phyloP scores from a whole-genome alignment of 2,113 vertebrate genomes.

The Oncorhynchus gorbuscha region DNA sequence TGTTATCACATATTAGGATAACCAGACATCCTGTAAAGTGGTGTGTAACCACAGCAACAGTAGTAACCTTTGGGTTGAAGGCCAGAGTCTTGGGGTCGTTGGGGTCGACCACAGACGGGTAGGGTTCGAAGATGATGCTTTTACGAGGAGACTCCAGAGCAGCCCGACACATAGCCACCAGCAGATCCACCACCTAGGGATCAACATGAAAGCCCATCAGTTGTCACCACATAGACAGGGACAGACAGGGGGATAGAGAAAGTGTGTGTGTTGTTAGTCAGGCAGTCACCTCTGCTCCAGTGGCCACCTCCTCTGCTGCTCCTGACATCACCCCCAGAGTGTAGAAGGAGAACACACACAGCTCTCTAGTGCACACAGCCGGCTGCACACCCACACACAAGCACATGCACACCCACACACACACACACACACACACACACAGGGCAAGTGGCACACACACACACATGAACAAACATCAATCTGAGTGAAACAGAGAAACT shows the following conservation, averaged over 20 bases:
- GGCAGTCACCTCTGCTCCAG: conserved; percentile 89
- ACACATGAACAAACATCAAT: background rate
- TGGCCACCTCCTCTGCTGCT: conserved; percentile 96
- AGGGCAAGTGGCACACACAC: background rate
- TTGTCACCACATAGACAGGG: background rate
- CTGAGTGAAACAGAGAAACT: background rate
- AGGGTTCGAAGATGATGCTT: conserved; percentile 99
- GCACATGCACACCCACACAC: background rate
- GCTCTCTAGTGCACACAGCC: conserved; percentile 94
- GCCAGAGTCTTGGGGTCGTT: conserved; percentile 97
- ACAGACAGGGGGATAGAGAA: background rate
- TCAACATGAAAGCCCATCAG: background rate
- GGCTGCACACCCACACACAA: conserved; percentile 71
- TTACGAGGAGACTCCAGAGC: conserved; percentile 96
- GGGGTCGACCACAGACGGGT: conserved; percentile 97
- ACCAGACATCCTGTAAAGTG: background rate
- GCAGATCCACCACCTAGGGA: conserved; percentile 89
- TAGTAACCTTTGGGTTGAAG: conserved; percentile 94
- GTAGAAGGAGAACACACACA: conserved; percentile 98
- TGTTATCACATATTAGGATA: background rate
- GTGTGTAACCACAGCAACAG: background rate
- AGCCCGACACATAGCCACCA: conserved; percentile 97
- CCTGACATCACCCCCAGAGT: conserved; percentile 98
- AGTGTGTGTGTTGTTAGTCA: background rate
- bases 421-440: background rate